These are phyloP conservation scores for Drosophila neotestacea DNA, from an alignment of 2,888 invertebrate species.

Conservation along the genomic window DNA sequence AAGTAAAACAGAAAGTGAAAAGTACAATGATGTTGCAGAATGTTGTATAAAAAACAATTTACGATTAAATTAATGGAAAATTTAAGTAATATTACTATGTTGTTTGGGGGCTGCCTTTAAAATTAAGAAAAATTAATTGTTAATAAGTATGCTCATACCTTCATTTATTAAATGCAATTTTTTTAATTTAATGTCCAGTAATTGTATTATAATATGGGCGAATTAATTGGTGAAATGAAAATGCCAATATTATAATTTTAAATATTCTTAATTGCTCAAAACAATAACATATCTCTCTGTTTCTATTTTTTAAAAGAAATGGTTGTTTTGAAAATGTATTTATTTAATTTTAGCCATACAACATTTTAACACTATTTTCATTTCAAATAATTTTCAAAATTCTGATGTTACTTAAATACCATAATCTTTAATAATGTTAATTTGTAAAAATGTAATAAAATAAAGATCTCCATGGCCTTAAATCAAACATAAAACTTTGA, in stretches of 20 bases:
- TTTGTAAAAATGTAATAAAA: neutral
- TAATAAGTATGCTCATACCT: neutral
- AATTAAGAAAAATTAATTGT: neutral
- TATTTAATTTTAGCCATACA: no score
- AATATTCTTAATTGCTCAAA: no score
- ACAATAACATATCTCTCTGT: no score
- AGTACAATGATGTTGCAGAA: neutral
- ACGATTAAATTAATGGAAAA: neutral
- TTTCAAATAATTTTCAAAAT: neutral
- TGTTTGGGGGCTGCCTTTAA: neutral
- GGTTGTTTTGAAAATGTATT: no score
- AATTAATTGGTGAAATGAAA: no score
- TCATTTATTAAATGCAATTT: no score
- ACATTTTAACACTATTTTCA: no score
- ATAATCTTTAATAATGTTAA: neutral
- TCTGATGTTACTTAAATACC: neutral
- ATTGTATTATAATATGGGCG: no score
- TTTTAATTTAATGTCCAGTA: no score
- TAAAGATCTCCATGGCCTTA: neutral
- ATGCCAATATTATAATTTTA: no score
- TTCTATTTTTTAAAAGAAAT: no score
- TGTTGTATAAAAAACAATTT: neutral
- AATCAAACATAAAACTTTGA: neutral
- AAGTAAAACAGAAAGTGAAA: conserved; percentile 1
- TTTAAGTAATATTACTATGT: neutral